Percentiles rank a stretch among this genome's conserved stretches.
Evolutionary conservation across 1,140 invertebrate species (phyloP).

Genomic region (Papilio dardanus): DNA sequence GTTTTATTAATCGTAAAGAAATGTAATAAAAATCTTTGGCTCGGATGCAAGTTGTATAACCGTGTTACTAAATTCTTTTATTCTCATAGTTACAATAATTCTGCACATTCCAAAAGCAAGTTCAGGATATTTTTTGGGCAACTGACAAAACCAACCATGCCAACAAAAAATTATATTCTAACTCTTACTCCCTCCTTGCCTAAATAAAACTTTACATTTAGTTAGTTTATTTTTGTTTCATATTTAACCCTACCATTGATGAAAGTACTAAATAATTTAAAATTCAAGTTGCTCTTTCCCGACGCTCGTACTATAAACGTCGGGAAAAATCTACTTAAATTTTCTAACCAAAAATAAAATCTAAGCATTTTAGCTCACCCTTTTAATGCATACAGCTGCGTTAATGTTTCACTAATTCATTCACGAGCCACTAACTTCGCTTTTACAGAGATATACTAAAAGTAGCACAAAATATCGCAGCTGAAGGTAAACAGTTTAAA

Average conservation of each 20-base stretch:
- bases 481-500: not conserved
- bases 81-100: not conserved
- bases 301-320: no score
- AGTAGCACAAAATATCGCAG: not conserved
- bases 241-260: not conserved
- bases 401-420: conserved; percentile 9
- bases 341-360: not conserved
- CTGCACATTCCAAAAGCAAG: not conserved
- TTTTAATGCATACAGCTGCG: not conserved
- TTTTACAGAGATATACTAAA: not conserved
- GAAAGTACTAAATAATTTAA: not conserved
- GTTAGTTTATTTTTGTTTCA: not conserved
- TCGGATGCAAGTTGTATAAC: not conserved
- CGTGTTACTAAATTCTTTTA: not conserved
- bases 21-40: conserved; percentile 4
- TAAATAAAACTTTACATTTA: not conserved
- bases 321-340: not conserved
- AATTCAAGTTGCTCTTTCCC: no score
- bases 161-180: not conserved
- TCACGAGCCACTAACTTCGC: not conserved
- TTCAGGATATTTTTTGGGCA: not conserved
- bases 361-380: not conserved
- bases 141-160: not conserved
- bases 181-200: not conserved
- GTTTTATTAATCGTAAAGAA: conserved; percentile 20